Conservation (phyloP, 2,797 vertebrate species). For the Gadopsis bispinosus region DNA sequence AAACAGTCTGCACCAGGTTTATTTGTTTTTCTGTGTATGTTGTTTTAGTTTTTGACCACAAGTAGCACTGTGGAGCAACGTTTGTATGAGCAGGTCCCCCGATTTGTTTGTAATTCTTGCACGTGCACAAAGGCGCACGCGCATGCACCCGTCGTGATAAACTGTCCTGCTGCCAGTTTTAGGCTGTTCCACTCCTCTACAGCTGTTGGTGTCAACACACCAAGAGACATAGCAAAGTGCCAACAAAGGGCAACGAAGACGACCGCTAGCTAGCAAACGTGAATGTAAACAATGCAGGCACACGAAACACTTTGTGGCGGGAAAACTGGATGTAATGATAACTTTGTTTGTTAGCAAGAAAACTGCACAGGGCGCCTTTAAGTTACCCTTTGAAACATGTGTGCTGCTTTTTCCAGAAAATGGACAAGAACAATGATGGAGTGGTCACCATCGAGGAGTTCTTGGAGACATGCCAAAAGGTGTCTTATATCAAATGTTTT, state of each 20-base stretch:
- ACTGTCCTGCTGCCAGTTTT: background rate
- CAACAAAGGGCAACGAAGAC: background rate
- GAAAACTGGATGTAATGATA: background rate
- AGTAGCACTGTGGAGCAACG: background rate
- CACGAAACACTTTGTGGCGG: background rate
- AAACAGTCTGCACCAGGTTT: background rate
- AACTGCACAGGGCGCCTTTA: background rate
- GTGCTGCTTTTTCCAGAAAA: slow-evolving; percentile 87
- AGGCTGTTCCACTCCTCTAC: background rate
- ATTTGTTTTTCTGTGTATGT: background rate
- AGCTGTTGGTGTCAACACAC: background rate
- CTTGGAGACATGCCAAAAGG: slow-evolving; percentile 94
- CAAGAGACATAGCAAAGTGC: background rate
- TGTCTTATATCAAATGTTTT: slow-evolving; percentile 23
- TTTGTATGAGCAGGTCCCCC: background rate
- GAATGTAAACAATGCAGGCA: background rate
- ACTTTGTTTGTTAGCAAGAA: background rate
- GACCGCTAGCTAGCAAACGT: background rate
- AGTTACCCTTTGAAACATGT: background rate
- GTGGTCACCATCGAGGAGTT: slow-evolving; percentile 98
- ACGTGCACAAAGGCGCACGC: background rate
- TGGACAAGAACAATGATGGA: slow-evolving; percentile 96
- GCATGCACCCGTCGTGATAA: background rate
- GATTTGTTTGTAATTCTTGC: background rate
- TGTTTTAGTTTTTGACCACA: background rate